Evolutionary conservation across 1,140 invertebrate genomes (phyloP), one percentile per base, ranked within the genome.

Genomic region (Drosophila ercepeae): DNA sequence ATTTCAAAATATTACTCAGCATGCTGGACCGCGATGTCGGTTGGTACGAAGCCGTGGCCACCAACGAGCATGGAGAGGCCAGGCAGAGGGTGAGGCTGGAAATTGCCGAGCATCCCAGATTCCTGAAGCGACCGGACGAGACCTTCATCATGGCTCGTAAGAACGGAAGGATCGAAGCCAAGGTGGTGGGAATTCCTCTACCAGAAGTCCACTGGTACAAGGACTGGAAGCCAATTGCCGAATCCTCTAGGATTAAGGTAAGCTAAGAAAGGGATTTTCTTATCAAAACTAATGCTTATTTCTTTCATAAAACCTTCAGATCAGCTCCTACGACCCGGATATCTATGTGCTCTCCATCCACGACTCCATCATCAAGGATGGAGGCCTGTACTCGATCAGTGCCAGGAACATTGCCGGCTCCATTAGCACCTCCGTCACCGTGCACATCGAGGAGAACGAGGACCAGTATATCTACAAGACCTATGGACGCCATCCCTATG

Each of bases 191-290:
- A 8, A 94, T 97, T 54, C 98, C 98, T 0, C 95, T 95, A 78
- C 98, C 98, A 0, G 97, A 98, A 69, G 94, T 99, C n/a, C 98
- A 97, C 90, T 99, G 97, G 97, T 98, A 96, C 92, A 99, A 98
- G 92, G 97, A 99, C 91, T 99, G 97, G 97, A 95, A 97, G 86
- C 97, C 97, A 1, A 89, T 99, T 4, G 94, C 96, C 1, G 91
- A 96, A 1, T 96, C 96, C 0, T 93, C 94, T 4, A 94, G 97
- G 76, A 94, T 97, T 16, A 97, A 97, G 93, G 95, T 97, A 78
- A 60, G 18, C 1, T 8, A 34, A 0, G n/a, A 21, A 41, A 36
- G n/a, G 1, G 4, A 39, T 39, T 39, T 11, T 3, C 1, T 0
- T 2, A 32, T 39, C 3, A 3, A 5, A 39, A 4, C 36, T 7